Percentiles rank a stretch among this genome's conserved stretches.
Evolutionary conservation across 2,888 invertebrate genomes (phyloP).

Genomic region (Diogma glabrata): DNA sequence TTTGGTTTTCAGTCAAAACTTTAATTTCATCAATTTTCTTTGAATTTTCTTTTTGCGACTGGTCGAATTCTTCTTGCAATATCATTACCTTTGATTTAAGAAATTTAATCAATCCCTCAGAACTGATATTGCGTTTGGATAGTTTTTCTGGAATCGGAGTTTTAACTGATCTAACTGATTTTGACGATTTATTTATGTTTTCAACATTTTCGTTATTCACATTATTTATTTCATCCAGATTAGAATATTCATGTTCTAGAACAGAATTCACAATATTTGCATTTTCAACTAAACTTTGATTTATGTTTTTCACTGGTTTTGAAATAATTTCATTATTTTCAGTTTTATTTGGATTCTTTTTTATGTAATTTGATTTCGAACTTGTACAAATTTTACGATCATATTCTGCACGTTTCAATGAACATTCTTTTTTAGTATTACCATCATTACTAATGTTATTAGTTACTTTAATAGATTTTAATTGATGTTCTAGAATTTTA

Average conservation of each 20-base stretch:
- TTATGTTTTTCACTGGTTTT: no score
- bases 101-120: conserved; percentile 33
- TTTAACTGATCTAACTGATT: not conserved
- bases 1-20: conserved; percentile 26
- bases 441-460: no score
- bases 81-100: conserved; percentile 34
- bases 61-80: conserved; percentile 22
- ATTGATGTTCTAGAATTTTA: conserved; percentile 6
- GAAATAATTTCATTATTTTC: no score
- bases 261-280: no score
- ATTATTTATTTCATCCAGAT: no score
- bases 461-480: no score
- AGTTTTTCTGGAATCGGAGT: conserved; percentile 3
- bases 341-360: no score
- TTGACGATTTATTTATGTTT: not conserved
- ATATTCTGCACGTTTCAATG: conserved; percentile 6
- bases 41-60: conserved; percentile 22
- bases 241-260: no score
- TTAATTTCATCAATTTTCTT: conserved; percentile 29
- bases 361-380: no score
- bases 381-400: not conserved
- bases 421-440: conserved; percentile 6
- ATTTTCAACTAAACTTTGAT: no score
- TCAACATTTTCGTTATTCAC: conserved; percentile 2
- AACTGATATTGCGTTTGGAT: conserved; percentile 27